A percentile compares a stretch with the other conserved stretches of the same genome.
Conservation (phyloP, 1,140 invertebrate genomes). For the Triops cancriformis region DNA sequence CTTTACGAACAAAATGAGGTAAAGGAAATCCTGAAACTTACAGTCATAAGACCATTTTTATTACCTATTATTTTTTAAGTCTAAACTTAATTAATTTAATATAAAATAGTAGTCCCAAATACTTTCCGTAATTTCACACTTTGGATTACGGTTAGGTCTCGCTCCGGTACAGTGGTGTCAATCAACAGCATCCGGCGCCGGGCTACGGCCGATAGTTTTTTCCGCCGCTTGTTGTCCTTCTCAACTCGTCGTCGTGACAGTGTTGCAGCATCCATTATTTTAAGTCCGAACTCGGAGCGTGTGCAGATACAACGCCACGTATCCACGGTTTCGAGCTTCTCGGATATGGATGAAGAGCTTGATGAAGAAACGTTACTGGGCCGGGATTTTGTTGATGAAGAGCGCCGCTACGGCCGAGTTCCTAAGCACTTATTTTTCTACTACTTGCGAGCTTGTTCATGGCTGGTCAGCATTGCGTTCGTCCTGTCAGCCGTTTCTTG, state of each 20-base stretch:
- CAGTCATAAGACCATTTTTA: background rate
- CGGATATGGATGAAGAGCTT: slow-evolving; percentile 41
- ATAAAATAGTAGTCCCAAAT: too few species aligned
- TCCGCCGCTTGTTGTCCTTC: background rate
- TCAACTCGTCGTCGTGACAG: background rate
- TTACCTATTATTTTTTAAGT: too few species aligned
- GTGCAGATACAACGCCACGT: slow-evolving; percentile 36
- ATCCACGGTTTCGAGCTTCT: slow-evolving; percentile 40
- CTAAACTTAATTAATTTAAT: too few species aligned
- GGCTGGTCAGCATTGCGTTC: slow-evolving; percentile 45
- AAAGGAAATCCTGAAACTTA: background rate
- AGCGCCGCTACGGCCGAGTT: slow-evolving; percentile 54
- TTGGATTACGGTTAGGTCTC: background rate
- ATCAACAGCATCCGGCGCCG: slow-evolving; percentile 2
- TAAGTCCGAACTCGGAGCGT: slow-evolving; percentile 30
- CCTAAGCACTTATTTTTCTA: slow-evolving; percentile 50
- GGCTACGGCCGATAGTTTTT: slow-evolving; percentile 1
- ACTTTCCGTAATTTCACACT: too few species aligned
- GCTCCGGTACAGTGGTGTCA: background rate
- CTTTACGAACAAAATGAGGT: background rate
- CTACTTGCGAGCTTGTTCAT: slow-evolving; percentile 54
- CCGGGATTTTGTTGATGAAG: slow-evolving; percentile 41
- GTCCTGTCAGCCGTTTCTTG: slow-evolving; percentile 48
- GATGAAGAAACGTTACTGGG: slow-evolving; percentile 37
- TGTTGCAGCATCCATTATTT: slow-evolving; percentile 11